phyloP scores from a whole-genome alignment of 2,888 invertebrate species.

The Andrena chrysosceles region DNA sequence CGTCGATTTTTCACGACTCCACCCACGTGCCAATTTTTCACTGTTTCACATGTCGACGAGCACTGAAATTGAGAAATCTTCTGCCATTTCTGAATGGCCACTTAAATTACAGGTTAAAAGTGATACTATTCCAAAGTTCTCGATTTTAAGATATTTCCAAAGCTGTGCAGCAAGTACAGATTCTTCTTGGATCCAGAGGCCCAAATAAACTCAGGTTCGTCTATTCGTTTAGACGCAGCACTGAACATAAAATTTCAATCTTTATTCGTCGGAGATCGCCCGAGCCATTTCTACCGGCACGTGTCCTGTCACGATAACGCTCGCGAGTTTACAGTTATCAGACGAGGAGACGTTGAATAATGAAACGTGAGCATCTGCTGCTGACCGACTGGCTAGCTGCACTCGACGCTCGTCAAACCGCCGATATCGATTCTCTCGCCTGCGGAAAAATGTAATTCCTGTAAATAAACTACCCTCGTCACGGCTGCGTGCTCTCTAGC shows the following conservation, averaged over 20 bases:
- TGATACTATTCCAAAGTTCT: too few relatives aligned
- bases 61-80: too few relatives aligned
- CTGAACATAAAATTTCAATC: background rate
- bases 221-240: background rate
- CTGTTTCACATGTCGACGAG: too few relatives aligned
- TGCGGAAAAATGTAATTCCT: conserved; percentile 28
- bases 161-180: too few relatives aligned
- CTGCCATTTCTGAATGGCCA: too few relatives aligned
- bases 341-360: conserved; percentile 45
- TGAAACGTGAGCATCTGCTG: conserved; percentile 69
- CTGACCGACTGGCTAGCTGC: conserved; percentile 48
- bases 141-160: too few relatives aligned
- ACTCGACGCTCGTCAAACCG: conserved; percentile 48
- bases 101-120: too few relatives aligned
- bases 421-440: conserved; percentile 38
- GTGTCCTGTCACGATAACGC: conserved; percentile 20
- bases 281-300: background rate
- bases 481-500: too few relatives aligned
- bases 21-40: too few relatives aligned
- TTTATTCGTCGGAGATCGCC: background rate
- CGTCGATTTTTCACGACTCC: background rate
- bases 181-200: too few relatives aligned
- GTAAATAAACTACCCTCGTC: conserved; percentile 5
- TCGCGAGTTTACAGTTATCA: conserved; percentile 25
- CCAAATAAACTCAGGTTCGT: too few relatives aligned